Conservation (phyloP, 2,888 invertebrate genomes). For the Agriopis leucophaearia region DNA sequence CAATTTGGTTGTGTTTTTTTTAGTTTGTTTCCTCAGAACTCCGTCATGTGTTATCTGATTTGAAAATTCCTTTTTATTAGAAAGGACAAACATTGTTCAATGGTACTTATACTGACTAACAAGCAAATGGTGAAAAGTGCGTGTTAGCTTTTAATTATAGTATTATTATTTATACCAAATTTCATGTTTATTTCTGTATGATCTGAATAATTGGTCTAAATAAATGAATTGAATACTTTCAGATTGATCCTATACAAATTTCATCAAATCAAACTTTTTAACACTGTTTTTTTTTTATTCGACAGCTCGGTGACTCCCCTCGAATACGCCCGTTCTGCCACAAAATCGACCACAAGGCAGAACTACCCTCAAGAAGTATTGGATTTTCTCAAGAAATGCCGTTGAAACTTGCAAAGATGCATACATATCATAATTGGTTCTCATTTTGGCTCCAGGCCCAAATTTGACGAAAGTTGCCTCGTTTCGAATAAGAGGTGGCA, state of each 20-base stretch:
- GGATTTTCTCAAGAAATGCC: conserved; percentile 78
- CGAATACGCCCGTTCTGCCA: conserved; percentile 72
- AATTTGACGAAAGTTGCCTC: conserved; percentile 25
- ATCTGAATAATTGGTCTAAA: too few species aligned
- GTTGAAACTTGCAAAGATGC: conserved; percentile 53
- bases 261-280: too few species aligned
- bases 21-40: too few species aligned
- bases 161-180: too few species aligned
- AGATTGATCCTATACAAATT: neutral
- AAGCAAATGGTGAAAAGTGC: too few species aligned
- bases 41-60: too few species aligned
- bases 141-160: too few species aligned
- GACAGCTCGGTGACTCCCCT: conserved; percentile 71
- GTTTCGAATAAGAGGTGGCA: conserved; percentile 22
- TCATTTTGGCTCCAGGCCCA: conserved; percentile 8
- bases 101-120: too few species aligned
- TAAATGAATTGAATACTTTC: too few species aligned
- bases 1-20: too few species aligned
- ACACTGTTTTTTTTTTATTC: conserved; percentile 19
- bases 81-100: too few species aligned
- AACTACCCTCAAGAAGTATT: conserved; percentile 73
- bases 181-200: too few species aligned
- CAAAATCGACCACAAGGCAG: conserved; percentile 63
- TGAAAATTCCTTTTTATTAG: neutral
- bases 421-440: conserved; percentile 17